Evolutionary conservation across 2,797 vertebrate species (phyloP).

Genomic region (Onychomys torridus): DNA sequence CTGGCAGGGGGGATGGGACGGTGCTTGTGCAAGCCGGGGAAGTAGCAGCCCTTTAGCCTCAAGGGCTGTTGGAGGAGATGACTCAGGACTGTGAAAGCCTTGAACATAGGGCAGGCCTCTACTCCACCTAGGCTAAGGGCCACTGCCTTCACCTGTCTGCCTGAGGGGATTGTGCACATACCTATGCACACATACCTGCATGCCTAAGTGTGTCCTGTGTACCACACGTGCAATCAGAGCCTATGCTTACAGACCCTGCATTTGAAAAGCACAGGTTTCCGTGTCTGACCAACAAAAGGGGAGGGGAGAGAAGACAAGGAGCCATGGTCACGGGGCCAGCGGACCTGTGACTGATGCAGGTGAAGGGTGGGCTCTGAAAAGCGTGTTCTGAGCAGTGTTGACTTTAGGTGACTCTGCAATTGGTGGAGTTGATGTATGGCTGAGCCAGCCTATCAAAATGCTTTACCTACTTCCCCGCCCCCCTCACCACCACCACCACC

Average conservation of each 20-base stretch:
- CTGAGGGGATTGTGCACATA: too few relatives aligned
- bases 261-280: neutral
- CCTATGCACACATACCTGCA: neutral
- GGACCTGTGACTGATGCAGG: neutral
- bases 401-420: neutral
- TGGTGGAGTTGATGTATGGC: accelerated
- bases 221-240: neutral
- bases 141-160: neutral
- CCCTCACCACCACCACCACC: too few relatives aligned
- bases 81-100: neutral
- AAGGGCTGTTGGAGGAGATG: neutral
- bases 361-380: neutral
- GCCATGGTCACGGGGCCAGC: neutral
- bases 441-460: accelerated
- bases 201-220: neutral
- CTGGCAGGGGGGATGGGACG: neutral
- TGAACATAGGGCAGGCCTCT: neutral
- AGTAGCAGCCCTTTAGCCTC: too few relatives aligned
- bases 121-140: too few relatives aligned
- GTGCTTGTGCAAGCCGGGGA: too few relatives aligned
- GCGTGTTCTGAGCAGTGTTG: neutral
- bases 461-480: neutral
- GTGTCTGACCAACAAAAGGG: neutral
- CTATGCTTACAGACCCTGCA: neutral
- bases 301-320: accelerated